Evolutionary conservation across 1,140 invertebrate genomes (phyloP).

Genomic region (Cyclargus thomasi): DNA sequence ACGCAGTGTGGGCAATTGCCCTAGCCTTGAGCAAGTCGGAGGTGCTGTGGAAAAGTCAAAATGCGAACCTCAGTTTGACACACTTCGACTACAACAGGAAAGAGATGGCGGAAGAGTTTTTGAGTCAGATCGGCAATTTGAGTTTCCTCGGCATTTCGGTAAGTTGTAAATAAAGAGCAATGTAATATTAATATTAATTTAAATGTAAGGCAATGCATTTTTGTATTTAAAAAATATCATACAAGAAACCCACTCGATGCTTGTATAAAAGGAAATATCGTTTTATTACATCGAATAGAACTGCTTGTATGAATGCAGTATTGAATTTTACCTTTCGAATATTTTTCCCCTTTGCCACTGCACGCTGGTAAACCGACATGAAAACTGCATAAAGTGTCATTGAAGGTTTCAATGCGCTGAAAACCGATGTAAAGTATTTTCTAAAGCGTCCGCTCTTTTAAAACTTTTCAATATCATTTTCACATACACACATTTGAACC

Average conservation of each 20-base stretch:
- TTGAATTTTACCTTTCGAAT: not conserved
- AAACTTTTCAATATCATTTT: not conserved
- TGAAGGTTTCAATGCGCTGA: not conserved
- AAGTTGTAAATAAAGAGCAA: conserved; percentile 41
- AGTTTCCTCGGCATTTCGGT: conserved; percentile 90
- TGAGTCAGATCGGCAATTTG: conserved; percentile 81
- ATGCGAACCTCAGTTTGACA: conserved; percentile 53
- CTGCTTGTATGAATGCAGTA: not conserved
- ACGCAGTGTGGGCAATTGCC: conserved; percentile 92
- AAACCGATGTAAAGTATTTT: not conserved
- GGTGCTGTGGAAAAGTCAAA: conserved; percentile 46
- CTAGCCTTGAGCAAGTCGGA: conserved; percentile 79
- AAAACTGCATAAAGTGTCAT: not conserved
- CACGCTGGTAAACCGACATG: not conserved
- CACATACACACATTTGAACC: not conserved
- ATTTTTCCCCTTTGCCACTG: not conserved
- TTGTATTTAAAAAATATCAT: too few relatives aligned
- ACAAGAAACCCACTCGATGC: not conserved
- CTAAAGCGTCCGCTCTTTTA: not conserved
- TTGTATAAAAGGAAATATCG: not conserved
- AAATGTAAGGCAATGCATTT: too few relatives aligned
- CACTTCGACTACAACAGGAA: conserved; percentile 83
- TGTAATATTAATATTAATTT: not conserved
- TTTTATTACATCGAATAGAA: not conserved
- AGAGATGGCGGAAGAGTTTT: conserved; percentile 81